Evolutionary conservation across 2,797 vertebrate genomes (phyloP).

Genomic region (Schizothorax lantsangensis): DNA sequence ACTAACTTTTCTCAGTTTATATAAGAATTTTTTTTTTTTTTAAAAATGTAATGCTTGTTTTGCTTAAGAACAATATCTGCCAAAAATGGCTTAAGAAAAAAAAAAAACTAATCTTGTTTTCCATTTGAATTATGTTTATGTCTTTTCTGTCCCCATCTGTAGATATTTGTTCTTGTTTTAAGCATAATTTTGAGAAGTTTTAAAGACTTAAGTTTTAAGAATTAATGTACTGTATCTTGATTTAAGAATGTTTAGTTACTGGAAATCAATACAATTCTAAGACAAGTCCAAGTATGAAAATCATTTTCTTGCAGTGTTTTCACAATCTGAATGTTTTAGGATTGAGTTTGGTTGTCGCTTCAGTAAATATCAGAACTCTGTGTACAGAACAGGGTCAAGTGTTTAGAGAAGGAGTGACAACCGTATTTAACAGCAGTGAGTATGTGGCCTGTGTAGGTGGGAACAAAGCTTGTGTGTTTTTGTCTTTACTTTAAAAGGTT

Average conservation of each 20-base stretch:
- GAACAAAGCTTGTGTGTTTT: not conserved
- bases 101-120: not conserved
- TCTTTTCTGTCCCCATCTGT: not conserved
- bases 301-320: not conserved
- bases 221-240: not conserved
- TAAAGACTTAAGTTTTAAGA: not conserved
- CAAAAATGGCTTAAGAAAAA: not conserved
- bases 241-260: not conserved
- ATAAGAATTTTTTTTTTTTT: not conserved
- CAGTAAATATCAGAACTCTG: not conserved
- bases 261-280: not conserved
- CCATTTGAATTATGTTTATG: not conserved
- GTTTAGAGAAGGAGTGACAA: not conserved
- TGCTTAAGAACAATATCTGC: too few relatives aligned
- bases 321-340: not conserved
- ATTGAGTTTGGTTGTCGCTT: not conserved
- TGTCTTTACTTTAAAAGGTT: not conserved
- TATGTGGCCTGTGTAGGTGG: not conserved
- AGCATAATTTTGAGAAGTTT: not conserved
- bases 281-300: not conserved
- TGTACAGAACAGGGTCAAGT: constrained; percentile 5
- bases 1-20: not conserved
- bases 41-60: too few relatives aligned
- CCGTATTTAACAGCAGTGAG: not conserved
- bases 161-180: not conserved